These are phyloP conservation scores for Lytechinus variegatus DNA, from an alignment of 35 echinoderm and acorn worm species.

Conservation along the genomic window DNA sequence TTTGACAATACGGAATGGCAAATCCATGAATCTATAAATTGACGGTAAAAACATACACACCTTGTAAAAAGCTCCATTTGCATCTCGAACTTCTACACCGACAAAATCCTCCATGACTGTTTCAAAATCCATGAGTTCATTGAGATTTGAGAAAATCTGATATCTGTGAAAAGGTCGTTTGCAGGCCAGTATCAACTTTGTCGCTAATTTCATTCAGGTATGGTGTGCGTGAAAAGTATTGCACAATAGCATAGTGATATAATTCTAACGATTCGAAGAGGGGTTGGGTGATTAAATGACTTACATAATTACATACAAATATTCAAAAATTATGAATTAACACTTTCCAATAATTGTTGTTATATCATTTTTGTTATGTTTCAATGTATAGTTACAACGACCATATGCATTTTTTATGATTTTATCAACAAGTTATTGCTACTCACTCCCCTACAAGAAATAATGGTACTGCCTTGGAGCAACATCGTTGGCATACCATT, in stretches of 20 bases:
- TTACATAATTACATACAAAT: not conserved
- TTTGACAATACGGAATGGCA: not conserved
- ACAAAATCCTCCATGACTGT: not conserved
- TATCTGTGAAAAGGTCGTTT: not conserved
- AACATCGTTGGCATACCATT: not conserved
- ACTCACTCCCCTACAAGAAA: not conserved
- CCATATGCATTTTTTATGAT: not conserved
- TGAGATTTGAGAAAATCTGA: not conserved
- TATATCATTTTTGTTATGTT: not conserved
- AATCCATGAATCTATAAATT: not conserved
- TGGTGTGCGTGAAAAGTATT: constrained; percentile 18
- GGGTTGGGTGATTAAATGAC: not conserved
- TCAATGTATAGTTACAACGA: not conserved
- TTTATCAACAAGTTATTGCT: not conserved
- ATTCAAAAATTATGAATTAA: not conserved
- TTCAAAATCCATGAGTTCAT: not conserved
- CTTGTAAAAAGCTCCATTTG: constrained; percentile 64
- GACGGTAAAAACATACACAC: constrained; percentile 17
- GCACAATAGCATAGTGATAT: not conserved
- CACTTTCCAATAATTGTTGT: not conserved
- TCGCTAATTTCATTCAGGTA: constrained; percentile 12
- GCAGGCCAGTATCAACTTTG: not conserved
- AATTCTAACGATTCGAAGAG: not conserved
- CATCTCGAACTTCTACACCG: constrained; percentile 62
- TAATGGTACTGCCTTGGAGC: not conserved